Evolutionary conservation across 2,888 invertebrate species (phyloP), one percentile per base, ranked within the genome.

Genomic region (Apoderus coryli): DNA sequence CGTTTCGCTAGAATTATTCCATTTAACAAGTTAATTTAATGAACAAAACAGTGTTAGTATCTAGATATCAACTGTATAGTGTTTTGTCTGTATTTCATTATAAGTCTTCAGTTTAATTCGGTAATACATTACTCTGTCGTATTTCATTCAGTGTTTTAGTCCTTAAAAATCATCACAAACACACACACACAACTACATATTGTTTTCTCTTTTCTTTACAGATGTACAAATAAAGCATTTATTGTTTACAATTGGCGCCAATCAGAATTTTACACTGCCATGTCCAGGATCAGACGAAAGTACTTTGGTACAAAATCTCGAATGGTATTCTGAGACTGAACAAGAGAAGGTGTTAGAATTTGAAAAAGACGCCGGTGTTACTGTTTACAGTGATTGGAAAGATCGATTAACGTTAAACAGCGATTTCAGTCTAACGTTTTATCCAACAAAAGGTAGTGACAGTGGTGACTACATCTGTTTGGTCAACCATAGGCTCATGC

Each of bases 211-310:
- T n/a, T n/a, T n/a, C n/a, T n/a, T n/a, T n/a, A n/a, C n/a, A n/a
- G n/a, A n/a, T n/a, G n/a, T n/a, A n/a, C n/a, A n/a, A n/a, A n/a
- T n/a, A n/a, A n/a, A n/a, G n/a, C n/a, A n/a, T n/a, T n/a, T n/a
- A n/a, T n/a, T n/a, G 41, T 29, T 34, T 27, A 32, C 27, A 14
- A 65, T 69, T 31, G 68, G 71, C 48, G 73, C 75, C 25, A 73
- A 73, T 31, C 65, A 65, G 45, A 75, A 75, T 57, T 65, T 71
- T 41, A 70, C 72, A 36, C 56, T 76, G 44, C 60, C 67, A 34
- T 76, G 76, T 57, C 75, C 74, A 16, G 75, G 75, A 22, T 72
- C 74, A 37, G 71, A 67, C 45, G 73, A 74, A 54, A 68, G 69
- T 44, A 70, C 73, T 22, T 53, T 75, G 45, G 67, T 76, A 44